Conservation (phyloP, 2,888 invertebrate genomes). For the Chrysodeixis includens region DNA sequence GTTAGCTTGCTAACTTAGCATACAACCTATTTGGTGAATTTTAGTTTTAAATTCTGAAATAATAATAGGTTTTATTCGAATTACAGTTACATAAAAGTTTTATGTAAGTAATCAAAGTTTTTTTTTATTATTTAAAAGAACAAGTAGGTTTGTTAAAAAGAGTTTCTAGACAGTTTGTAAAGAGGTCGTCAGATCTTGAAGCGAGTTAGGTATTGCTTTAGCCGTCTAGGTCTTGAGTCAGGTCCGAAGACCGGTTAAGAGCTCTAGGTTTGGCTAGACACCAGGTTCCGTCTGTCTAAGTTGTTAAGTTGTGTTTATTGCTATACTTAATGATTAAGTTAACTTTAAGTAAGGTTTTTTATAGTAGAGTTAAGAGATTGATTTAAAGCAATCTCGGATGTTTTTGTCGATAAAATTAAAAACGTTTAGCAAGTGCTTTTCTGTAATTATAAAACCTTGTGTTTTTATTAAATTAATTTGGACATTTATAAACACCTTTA, state of each 20-base stretch:
- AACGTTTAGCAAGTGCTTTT: neutral
- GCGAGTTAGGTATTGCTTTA: constrained; percentile 3
- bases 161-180: neutral
- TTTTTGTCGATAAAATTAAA: too few relatives aligned
- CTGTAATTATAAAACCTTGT: neutral
- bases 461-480: neutral
- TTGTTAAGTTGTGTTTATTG: neutral
- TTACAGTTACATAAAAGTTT: neutral
- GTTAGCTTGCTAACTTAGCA: neutral
- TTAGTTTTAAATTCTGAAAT: neutral
- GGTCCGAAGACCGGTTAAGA: constrained; percentile 2
- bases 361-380: too few relatives aligned
- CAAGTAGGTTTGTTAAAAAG: neutral
- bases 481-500: neutral
- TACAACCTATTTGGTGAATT: neutral
- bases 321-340: too few relatives aligned
- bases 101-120: too few relatives aligned
- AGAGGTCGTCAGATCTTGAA: constrained; percentile 3
- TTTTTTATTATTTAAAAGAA: neutral
- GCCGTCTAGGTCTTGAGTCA: neutral
- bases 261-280: constrained; percentile 1
- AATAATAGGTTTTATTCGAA: neutral
- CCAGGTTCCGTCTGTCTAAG: neutral
- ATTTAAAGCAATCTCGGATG: too few relatives aligned
- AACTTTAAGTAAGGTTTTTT: neutral